Conservation (phyloP, 2,113 vertebrate genomes). For the Ramphastos sulfuratus region DNA sequence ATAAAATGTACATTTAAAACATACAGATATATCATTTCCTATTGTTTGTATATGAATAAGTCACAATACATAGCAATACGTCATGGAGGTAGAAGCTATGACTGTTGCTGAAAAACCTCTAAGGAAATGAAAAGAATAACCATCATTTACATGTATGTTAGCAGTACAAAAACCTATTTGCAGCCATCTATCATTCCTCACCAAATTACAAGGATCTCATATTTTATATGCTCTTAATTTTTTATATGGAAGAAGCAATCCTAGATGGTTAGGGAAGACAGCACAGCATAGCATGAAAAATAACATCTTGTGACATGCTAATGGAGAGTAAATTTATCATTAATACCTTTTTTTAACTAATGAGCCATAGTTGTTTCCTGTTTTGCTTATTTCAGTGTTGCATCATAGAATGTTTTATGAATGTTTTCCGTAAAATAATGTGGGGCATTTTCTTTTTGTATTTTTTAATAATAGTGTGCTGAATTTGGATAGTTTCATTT, state of each 20-base stretch:
- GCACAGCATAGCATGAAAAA: not conserved
- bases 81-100: not conserved
- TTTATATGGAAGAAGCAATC: not conserved
- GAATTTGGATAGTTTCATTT: conserved; percentile 64
- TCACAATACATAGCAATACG: not conserved
- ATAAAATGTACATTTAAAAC: not conserved
- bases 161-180: not conserved
- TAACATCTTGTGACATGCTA: not conserved
- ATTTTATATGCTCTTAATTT: not conserved
- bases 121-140: not conserved
- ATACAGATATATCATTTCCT: not conserved
- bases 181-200: not conserved
- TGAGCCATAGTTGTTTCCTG: conserved; percentile 3
- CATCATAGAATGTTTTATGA: conserved; percentile 48
- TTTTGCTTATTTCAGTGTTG: conserved; percentile 42
- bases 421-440: conserved; percentile 54
- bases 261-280: not conserved
- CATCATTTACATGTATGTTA: not conserved
- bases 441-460: conserved; percentile 25
- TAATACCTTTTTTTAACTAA: not conserved
- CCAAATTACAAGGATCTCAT: not conserved
- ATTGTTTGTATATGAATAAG: not conserved
- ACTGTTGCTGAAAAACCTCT: not conserved
- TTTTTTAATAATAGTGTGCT: conserved; percentile 54
- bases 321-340: conserved; percentile 41